Evolutionary conservation across 2,888 invertebrate genomes (phyloP), one percentile per base, ranked within the genome.

Genomic region (Urechis unicinctus): DNA sequence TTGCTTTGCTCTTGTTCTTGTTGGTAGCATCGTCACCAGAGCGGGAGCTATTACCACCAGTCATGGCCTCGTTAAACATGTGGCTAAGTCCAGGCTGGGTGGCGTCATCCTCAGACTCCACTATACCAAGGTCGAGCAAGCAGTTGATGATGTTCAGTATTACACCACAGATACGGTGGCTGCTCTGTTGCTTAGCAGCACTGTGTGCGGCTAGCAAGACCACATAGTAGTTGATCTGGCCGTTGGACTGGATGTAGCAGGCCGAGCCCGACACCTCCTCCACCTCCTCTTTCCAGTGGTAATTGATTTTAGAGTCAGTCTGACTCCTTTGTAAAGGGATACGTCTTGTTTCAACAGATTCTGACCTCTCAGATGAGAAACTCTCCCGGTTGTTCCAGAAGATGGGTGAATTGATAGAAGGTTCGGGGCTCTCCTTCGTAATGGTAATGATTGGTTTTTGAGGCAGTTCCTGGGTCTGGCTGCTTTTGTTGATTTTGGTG

Each of bases 361-460:
- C 50, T 13, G 58, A 58, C 26, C 53, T 56, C 17, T 53, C 49
- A 67, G 69, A 59, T 68, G 44, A 30, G 85, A 86, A 84, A 75
- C 90, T 91, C 66, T 90, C 79, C 75, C 90, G 41, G 31, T 61
- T 58, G 24, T 30, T 24, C 48, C 48, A 48, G 48, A 6, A 6
- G 24, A 5, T 28, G 6, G 6, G 36, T 13, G 4, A 31, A 13
- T 9, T 9, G 9, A 6, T n/a, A 21, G 53, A 21, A 21, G 49
- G 17, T 36, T 9, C 9, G 9, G 94, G 94, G 0, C 93, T 93
- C 72, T 95, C 94, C 73, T 95, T 93, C 0, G 96, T 96, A 6
- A 96, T 93, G 0, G 94, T 95, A 57, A 96, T 96, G 53, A 95
- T 95, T 0, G 96, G 96, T 79, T 92, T 92, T 48, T 55, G 54